Base-by-base conservation (phyloP, 2,888 invertebrate species). In the Coenonympha glycerion region DNA sequence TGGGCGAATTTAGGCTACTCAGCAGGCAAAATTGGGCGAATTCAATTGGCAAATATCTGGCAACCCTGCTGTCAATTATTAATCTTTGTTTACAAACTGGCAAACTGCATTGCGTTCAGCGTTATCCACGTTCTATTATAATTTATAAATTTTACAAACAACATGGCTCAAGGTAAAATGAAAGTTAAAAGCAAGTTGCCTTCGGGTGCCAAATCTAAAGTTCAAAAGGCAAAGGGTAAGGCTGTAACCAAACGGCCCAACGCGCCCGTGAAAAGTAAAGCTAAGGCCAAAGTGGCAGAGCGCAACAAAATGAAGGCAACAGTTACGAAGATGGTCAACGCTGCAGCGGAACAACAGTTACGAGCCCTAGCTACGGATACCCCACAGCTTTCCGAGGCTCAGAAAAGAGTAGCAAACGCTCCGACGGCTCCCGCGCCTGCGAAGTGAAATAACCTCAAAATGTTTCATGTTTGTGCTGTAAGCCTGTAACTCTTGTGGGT, bases 141-240 rank as follows among this genome's bases (percentile, higher is more conserved):
- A n/a, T n/a, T n/a, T n/a, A n/a, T n/a, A n/a, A n/a, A n/a, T n/a
- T n/a, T n/a, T n/a, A n/a, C n/a, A n/a, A n/a, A n/a, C n/a, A n/a
- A n/a, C n/a, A n/a, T 92, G 92, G 89, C 91, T 21, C 92, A 92
- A 77, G 92, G 92, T 39, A 92, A 92, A 68, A 68, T 91, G 56
- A 92, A 91, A 84, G 89, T 90, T 0, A 92, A 92, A 71, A 76
- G 89, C 3, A 91, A 91, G 68, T 60, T 90, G 39, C 92, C 92
- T 2, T 60, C 84, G 11, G 87, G 85, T 9, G 89, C 89, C 5
- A 39, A 39, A 24, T 39, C 39, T 53, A 83, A 87, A 55, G 79
- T 86, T 40, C 89, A 89, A 60, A 88, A 86, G 53, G 67, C 76
- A 3, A 91, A 89, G 67, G 89, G 89, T 1, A 80, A 83, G 54